Conservation (phyloP, 2,888 invertebrate species). For the Criorhina ranunculi region DNA sequence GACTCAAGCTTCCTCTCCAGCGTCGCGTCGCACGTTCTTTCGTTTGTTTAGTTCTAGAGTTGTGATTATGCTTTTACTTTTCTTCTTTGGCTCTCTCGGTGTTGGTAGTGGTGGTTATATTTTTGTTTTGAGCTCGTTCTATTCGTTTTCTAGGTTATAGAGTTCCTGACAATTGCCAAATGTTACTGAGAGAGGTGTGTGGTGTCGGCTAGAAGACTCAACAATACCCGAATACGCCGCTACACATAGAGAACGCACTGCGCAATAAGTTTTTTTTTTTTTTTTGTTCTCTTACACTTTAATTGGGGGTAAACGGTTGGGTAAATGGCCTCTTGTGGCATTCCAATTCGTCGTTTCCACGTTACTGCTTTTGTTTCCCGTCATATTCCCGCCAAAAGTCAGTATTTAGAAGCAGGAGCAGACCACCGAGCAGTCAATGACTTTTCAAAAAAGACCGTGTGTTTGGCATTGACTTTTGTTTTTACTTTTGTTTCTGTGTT, state of each 20-base stretch:
- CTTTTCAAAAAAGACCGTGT: constrained; percentile 50
- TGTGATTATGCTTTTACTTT: constrained; percentile 60
- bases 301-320: constrained; percentile 68
- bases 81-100: neutral
- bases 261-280: constrained; percentile 62
- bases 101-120: neutral
- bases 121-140: constrained; percentile 19
- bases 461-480: constrained; percentile 70
- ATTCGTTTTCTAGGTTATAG: constrained; percentile 38
- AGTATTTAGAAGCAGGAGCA: constrained; percentile 53
- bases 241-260: constrained; percentile 51
- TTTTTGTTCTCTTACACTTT: constrained; percentile 37
- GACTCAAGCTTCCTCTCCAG: neutral
- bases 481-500: constrained; percentile 17
- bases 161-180: constrained; percentile 29
- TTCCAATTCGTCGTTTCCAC: constrained; percentile 25
- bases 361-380: constrained; percentile 61
- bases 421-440: constrained; percentile 56
- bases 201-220: neutral
- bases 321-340: constrained; percentile 74
- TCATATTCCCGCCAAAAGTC: constrained; percentile 48
- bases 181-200: neutral
- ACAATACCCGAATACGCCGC: constrained; percentile 19
- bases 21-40: constrained; percentile 22
- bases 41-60: constrained; percentile 35